phyloP scores from a whole-genome alignment of 2,888 invertebrate species.

The Philereme vetulata region DNA sequence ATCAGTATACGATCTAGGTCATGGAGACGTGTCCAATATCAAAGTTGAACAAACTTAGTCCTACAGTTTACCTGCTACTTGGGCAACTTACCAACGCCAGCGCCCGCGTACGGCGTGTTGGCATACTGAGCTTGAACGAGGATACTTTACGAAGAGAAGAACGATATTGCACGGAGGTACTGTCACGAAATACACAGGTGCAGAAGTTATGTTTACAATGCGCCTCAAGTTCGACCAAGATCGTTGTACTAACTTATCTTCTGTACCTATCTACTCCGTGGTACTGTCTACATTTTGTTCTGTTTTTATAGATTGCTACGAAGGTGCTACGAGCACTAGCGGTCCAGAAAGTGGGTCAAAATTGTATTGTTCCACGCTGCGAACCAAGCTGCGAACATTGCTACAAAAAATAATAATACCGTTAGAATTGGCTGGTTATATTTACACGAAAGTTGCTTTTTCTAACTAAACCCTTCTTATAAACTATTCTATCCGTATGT shows the following conservation, averaged over 20 bases:
- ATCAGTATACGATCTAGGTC: conserved; percentile 16
- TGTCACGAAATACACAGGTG: too few species aligned
- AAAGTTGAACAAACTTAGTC: conserved; percentile 42
- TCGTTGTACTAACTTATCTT: too few species aligned
- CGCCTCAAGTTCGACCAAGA: too few species aligned
- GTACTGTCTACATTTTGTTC: too few species aligned
- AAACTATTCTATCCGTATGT: conserved; percentile 18
- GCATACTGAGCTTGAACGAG: conserved; percentile 1
- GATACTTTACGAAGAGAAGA: too few species aligned
- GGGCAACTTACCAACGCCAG: not conserved
- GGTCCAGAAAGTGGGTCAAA: not conserved
- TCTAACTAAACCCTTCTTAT: conserved; percentile 21
- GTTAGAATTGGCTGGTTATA: conserved; percentile 25
- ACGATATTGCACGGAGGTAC: too few species aligned
- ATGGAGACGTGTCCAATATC: conserved; percentile 16
- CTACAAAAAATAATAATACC: not conserved
- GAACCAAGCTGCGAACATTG: too few species aligned
- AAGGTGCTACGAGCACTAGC: too few species aligned
- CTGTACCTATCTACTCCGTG: too few species aligned
- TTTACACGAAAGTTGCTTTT: conserved; percentile 37
- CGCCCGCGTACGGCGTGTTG: conserved; percentile 11
- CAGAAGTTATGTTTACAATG: too few species aligned
- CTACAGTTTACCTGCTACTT: not conserved
- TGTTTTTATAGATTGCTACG: too few species aligned
- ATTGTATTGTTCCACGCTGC: not conserved